Percentiles rank a stretch among this genome's conserved stretches.
phyloP scores from a whole-genome alignment of 2,797 vertebrate genomes.

The Petrocephalus schoutedeni region DNA sequence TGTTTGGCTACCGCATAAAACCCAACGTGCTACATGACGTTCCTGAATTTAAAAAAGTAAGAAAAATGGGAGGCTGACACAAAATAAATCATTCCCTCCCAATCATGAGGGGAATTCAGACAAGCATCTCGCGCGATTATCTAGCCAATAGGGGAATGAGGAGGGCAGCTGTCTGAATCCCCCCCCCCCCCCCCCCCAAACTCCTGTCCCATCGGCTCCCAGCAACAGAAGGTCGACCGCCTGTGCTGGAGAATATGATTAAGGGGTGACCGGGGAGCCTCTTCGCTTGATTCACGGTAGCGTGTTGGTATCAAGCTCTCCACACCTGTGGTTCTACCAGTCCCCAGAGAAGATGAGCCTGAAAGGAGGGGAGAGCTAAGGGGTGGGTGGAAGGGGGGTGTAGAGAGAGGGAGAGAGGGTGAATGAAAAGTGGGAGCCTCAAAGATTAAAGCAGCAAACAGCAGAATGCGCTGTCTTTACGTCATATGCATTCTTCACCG shows the following conservation, averaged over 20 bases:
- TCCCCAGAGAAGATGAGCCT: conserved; percentile 12
- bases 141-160: neutral
- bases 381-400: neutral
- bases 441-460: conserved; percentile 5
- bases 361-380: neutral
- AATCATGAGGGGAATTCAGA: conserved; percentile 14
- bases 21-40: neutral
- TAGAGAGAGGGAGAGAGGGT: neutral
- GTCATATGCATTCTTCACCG: neutral
- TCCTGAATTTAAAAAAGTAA: neutral
- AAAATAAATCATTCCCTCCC: conserved; percentile 20
- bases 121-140: conserved; percentile 15
- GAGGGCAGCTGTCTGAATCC: conserved; percentile 25
- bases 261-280: conserved; percentile 37
- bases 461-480: neutral
- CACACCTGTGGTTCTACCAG: conserved; percentile 36
- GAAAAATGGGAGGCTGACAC: conserved; percentile 17
- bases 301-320: conserved; percentile 32
- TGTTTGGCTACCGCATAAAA: neutral
- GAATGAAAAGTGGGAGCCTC: neutral
- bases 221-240: conserved; percentile 35
- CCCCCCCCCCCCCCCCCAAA: neutral
- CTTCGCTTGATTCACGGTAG: conserved; percentile 35
- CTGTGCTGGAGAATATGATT: conserved; percentile 34
- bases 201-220: conserved; percentile 11